Evolutionary conservation across 2,113 vertebrate genomes (phyloP).

Genomic region (Sinocyclocheilus grahami): DNA sequence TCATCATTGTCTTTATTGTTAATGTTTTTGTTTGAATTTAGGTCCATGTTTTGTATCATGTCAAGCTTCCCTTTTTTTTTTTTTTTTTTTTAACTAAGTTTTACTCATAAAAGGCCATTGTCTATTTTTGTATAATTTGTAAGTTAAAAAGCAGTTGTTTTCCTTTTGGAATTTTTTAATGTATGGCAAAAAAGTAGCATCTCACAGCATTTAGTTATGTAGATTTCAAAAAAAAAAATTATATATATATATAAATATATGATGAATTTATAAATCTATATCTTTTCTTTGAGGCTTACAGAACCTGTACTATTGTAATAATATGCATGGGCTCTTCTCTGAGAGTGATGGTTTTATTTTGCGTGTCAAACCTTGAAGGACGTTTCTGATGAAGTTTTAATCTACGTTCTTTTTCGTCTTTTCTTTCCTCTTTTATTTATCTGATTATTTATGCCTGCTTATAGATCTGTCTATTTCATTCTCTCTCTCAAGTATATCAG

Average conservation of each 20-base stretch:
- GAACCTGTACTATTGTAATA: constrained; percentile 84
- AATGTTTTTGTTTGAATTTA: constrained; percentile 35
- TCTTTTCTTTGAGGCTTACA: constrained; percentile 73
- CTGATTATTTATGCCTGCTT: constrained; percentile 83
- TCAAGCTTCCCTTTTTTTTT: constrained; percentile 80
- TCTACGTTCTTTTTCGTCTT: constrained; percentile 86
- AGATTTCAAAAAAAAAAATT: constrained; percentile 68
- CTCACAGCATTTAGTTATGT: constrained; percentile 87
- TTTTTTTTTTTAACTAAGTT: constrained; percentile 62
- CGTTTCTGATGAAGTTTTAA: constrained; percentile 82
- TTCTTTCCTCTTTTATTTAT: constrained; percentile 64
- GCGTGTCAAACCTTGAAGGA: constrained; percentile 85
- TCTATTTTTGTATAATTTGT: constrained; percentile 94
- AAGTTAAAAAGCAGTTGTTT: constrained; percentile 79
- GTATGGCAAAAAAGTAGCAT: constrained; percentile 86
- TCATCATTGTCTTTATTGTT: constrained; percentile 76
- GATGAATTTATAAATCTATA: constrained; percentile 63
- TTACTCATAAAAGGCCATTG: constrained; percentile 84
- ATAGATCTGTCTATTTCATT: constrained; percentile 78
- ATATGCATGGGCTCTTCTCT: constrained; percentile 87
- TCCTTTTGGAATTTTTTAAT: constrained; percentile 70
- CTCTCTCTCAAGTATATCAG: constrained; percentile 78
- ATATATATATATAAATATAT: no score
- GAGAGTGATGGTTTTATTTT: constrained; percentile 83
- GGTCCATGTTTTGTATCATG: constrained; percentile 71